phyloP scores from a whole-genome alignment of 2,113 vertebrate genomes.

The Beaufortia kweichowensis region DNA sequence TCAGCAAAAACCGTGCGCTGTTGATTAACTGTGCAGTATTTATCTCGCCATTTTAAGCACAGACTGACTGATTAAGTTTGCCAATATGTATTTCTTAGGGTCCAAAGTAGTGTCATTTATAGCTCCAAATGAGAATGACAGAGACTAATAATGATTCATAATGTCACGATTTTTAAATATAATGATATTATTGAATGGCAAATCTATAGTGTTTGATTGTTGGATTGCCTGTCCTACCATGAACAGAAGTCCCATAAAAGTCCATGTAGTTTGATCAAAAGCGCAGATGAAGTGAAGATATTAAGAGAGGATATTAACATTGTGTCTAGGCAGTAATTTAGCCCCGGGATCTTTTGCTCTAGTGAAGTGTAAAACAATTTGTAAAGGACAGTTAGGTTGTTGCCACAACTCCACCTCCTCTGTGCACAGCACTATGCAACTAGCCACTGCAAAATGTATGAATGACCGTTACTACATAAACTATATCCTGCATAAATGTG shows the following conservation, averaged over 20 bases:
- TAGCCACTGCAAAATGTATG: slow-evolving; percentile 17
- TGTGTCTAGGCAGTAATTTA: slow-evolving; percentile 59
- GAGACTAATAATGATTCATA: slow-evolving; percentile 8
- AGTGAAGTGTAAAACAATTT: slow-evolving; percentile 55
- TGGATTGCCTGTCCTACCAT: not conserved
- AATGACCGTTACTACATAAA: slow-evolving; percentile 38
- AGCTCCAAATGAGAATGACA: slow-evolving; percentile 1
- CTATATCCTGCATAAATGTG: not conserved
- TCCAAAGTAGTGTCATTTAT: slow-evolving; percentile 21
- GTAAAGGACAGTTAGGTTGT: slow-evolving; percentile 59
- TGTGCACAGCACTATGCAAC: slow-evolving; percentile 52
- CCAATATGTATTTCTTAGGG: not conserved
- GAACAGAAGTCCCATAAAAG: not conserved
- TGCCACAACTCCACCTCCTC: slow-evolving; percentile 54
- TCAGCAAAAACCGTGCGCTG: slow-evolving; percentile 12
- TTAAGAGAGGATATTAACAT: slow-evolving; percentile 54
- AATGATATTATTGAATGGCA: not conserved
- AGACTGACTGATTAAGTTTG: not conserved
- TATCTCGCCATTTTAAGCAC: slow-evolving; percentile 28
- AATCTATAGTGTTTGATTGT: not conserved
- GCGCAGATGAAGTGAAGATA: slow-evolving; percentile 52
- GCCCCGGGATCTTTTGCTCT: slow-evolving; percentile 55
- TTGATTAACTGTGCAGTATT: not conserved
- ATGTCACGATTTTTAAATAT: not conserved
- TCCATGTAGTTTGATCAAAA: slow-evolving; percentile 33